Percentiles rank a stretch among this genome's conserved stretches.
Conservation (phyloP, 2,888 invertebrate genomes). For the Volucella zonaria region DNA sequence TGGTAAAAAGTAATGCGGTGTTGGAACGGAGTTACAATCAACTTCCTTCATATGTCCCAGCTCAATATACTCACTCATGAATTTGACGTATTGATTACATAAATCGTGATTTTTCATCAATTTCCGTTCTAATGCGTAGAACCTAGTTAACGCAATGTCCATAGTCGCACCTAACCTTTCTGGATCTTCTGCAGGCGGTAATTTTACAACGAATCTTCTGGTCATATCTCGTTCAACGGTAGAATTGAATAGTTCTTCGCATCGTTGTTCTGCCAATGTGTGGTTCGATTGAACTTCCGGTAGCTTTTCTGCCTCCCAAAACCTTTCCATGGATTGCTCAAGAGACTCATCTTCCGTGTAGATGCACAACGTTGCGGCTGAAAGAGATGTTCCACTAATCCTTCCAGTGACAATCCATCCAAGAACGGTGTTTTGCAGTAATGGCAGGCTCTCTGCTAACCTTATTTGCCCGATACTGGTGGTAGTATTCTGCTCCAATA, state of each 20-base stretch:
- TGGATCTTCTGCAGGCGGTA: background rate
- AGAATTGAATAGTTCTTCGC: slow-evolving; percentile 65
- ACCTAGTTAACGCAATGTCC: background rate
- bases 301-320: background rate
- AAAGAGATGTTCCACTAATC: background rate
- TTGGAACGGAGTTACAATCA: background rate
- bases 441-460: background rate
- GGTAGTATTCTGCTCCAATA: slow-evolving; percentile 1
- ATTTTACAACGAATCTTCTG: background rate
- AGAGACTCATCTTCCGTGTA: slow-evolving; percentile 10
- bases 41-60: slow-evolving; percentile 73
- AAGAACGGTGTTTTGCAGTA: slow-evolving; percentile 16
- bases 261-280: slow-evolving; percentile 18
- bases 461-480: slow-evolving; percentile 11
- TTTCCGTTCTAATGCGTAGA: background rate
- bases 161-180: no score
- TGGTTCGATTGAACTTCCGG: background rate
- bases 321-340: background rate
- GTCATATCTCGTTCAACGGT: slow-evolving; percentile 6
- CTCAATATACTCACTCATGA: slow-evolving; percentile 72
- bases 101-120: background rate
- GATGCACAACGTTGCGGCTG: background rate
- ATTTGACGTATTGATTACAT: slow-evolving; percentile 15
- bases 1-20: background rate
- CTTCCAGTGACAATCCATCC: slow-evolving; percentile 13